phyloP scores from a whole-genome alignment of 1,140 invertebrate genomes.

The Euwallacea fornicatus region DNA sequence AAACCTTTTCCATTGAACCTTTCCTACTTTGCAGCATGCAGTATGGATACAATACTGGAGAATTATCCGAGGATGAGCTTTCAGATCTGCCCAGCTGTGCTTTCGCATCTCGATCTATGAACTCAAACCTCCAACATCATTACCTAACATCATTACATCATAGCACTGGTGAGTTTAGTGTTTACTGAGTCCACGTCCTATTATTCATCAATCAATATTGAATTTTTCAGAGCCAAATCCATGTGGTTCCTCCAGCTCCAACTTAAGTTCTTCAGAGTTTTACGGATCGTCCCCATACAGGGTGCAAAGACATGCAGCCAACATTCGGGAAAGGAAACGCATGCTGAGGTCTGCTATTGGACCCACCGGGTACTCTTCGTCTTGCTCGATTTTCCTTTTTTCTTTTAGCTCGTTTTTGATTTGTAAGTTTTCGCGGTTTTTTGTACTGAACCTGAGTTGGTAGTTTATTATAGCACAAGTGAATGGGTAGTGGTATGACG shows the following conservation, averaged over 20 bases:
- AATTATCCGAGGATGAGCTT: conserved; percentile 60
- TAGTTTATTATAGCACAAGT: neutral
- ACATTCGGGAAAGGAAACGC: conserved; percentile 90
- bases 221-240: conserved; percentile 45
- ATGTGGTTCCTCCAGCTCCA: conserved; percentile 45
- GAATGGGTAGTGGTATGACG: neutral
- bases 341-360: conserved; percentile 88
- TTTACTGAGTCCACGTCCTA: neutral
- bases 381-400: conserved; percentile 40
- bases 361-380: conserved; percentile 66
- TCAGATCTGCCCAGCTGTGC: conserved; percentile 68
- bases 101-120: conserved; percentile 60
- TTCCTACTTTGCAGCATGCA: conserved; percentile 52
- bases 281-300: conserved; percentile 78
- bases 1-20: neutral
- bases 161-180: conserved; percentile 39
- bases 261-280: conserved; percentile 55
- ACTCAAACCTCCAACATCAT: conserved; percentile 52
- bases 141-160: conserved; percentile 51
- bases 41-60: conserved; percentile 57
- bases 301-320: conserved; percentile 86
- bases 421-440: neutral
- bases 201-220: neutral
- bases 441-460: neutral
- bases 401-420: no score